Base-by-base conservation (phyloP, 2,888 invertebrate species). In the Alcis repandata region DNA sequence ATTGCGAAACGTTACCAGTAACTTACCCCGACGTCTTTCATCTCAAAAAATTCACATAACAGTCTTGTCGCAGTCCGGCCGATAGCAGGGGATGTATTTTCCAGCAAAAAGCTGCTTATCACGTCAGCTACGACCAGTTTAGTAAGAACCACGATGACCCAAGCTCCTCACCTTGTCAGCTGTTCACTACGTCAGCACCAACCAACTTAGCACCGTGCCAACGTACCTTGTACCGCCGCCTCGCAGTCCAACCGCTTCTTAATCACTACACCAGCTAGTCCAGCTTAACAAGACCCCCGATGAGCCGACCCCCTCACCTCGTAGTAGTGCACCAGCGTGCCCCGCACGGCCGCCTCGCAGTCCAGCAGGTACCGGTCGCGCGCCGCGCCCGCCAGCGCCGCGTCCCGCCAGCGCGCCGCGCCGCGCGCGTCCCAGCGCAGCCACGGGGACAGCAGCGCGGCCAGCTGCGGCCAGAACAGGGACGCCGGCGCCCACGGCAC, bases 401-500 rank as follows among this genome's bases (percentile, higher is more conserved):
- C 87, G 82, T 92, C 92, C 58, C 95, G 90, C 96, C 96, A 96
- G 66, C 95, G 94, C 11, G 96, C 94, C 1, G 95, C 94, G 4
- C 95, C 92, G 11, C 95, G 94, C 60, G 90, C 90, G 71, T 95
- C 95, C 95, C 95, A 95, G 70, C 95, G 95, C 67, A 96, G 85
- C 92, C 96, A 96, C 13, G 96, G 96, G 1, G 95, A 93, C 74
- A 96, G 88, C 71, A 95, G 93, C 69, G 95, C 95, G 9, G 94
- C 94, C 61, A 96, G 86, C 79, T 95, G 94, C 43, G 95, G 95
- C 95, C 96, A 95, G 77, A 95, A 94, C 65, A 96, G 87, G 66
- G 95, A 95, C 9, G 95, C 95, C 1, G 96, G 96, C 32, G 96
- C 96, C 95, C 96, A 96, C 1, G 94, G 94, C 43, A 96, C 96